These are phyloP conservation scores for Todus mexicanus DNA, from an alignment of 2,797 vertebrate species.

Conservation along the genomic window DNA sequence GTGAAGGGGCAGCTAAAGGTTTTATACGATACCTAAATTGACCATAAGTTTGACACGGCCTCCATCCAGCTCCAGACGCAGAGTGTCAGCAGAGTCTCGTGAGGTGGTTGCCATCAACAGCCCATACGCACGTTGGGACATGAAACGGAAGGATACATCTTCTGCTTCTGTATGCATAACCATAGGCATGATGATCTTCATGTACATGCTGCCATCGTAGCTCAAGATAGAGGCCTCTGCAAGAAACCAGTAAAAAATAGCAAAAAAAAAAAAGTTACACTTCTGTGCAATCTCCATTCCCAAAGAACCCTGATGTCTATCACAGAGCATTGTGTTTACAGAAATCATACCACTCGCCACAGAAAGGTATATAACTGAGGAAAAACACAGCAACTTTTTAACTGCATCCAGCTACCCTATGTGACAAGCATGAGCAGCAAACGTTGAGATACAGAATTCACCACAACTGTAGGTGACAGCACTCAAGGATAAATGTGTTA, in stretches of 20 bases:
- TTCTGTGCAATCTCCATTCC: neutral
- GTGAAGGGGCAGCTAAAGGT: constrained; percentile 22
- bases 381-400: neutral
- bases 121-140: constrained; percentile 94
- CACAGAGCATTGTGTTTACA: neutral
- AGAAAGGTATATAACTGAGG: neutral
- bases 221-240: constrained; percentile 94
- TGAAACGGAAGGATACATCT: constrained; percentile 95
- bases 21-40: constrained; percentile 95
- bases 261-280: neutral
- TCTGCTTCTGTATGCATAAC: constrained; percentile 96
- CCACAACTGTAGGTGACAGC: neutral
- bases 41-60: constrained; percentile 95
- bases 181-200: constrained; percentile 93
- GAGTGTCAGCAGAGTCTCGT: constrained; percentile 90
- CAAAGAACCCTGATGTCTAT: neutral
- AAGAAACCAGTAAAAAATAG: neutral
- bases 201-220: constrained; percentile 97
- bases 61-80: constrained; percentile 92
- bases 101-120: constrained; percentile 94
- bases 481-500: neutral
- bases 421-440: neutral
- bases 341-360: neutral
- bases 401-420: neutral
- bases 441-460: neutral